Base-by-base conservation (phyloP, 2,888 invertebrate genomes). In the Osmoderma eremita region DNA sequence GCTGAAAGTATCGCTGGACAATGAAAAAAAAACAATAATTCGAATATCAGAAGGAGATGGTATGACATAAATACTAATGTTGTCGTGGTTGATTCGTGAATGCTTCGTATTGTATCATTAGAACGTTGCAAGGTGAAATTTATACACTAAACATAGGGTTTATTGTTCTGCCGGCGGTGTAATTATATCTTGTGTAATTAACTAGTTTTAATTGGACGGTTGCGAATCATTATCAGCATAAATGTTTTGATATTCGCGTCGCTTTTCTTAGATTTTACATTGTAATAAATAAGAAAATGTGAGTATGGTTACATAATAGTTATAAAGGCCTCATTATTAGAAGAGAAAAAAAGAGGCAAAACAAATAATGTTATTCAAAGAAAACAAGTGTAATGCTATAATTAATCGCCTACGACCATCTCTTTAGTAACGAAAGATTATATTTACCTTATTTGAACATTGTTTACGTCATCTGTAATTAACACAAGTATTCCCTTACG, bases 111-210 rank as follows among this genome's bases (percentile, higher is more conserved):
- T 53, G 36, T 53, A 36, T 53, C 38, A 53, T 53, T 53, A 53
- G 53, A 53, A 53, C 36, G 45, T 45, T 61, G 48, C 61, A 61
- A 61, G 61, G 48, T 48, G 12, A 61, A 45, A 61, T 61, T 61
- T 61, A 45, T 49, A 49, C 30, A 49, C 36, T 45, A 61, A 61
- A 61, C 48, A 30, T 10, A 30, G 45, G 48, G 6, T 48, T 18
- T 53, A 53, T 53, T 53, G 53, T 53, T 53, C 38, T 53, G 18
- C 61, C 45, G 38, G 15, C 45, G 18, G 24, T 30, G 36, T 61
- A 61, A 61, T 61, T 61, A 61, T 22, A 24, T 6, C 17, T 54
- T 30, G 30, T 48, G 45, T 22, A 36, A 61, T 48, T 61, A 61
- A 45, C 36, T 61, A 45, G 18, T 61, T 53, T 53, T 53, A 53